Evolutionary conservation across 2,888 invertebrate species (phyloP), one percentile per base, ranked within the genome.

Genomic region (Pandemis corylana): DNA sequence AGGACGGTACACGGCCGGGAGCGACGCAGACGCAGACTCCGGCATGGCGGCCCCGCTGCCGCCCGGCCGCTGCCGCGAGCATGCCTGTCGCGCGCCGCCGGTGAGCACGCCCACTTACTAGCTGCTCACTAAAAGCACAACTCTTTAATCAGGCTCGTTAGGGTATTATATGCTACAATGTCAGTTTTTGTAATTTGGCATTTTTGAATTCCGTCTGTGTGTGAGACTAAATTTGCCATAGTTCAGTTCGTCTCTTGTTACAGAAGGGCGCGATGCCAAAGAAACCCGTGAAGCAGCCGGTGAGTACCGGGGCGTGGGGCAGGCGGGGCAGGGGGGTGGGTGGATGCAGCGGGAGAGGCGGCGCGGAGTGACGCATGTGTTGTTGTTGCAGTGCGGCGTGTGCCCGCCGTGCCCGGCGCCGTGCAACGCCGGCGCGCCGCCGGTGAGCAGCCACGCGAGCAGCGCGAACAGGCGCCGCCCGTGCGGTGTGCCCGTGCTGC

Each of bases 391-490:
- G 93, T 94, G 94, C 71, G 89, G 91, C n/a, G 89, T 92, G 0
- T 92, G 92, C 66, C 92, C 93, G 0, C 93, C 94, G 0, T 94
- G 94, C 71, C 91, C 91, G 0, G 93, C 92, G 3, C 87, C 93
- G 13, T 94, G 94, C 82, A 93, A 92, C 68, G 91, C 93, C 1
- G 88, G 87, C 65, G 90, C 86, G 36, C 91, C 92, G 0, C 93
- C 92, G 82, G 94, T 93, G 80, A 88, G 87, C 76, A 6, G 51
- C 28, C 28, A 2, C 28, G 28, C 20, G 61, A 36, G 36, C 10
- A 4, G 36, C 20, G 28, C 28, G 28, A 36, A 2, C 28, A 36
- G 28, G 28, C 28, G 28, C 28, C 28, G 28, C 28, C 28, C 4
- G 28, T 36, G 28, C 28, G 28, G 28, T 36, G 28, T 2, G 28